A percentile compares a stretch with the other conserved stretches of the same genome.
Evolutionary conservation across 2,113 vertebrate genomes (phyloP).

Genomic region (Heterotilapia buettikoferi): DNA sequence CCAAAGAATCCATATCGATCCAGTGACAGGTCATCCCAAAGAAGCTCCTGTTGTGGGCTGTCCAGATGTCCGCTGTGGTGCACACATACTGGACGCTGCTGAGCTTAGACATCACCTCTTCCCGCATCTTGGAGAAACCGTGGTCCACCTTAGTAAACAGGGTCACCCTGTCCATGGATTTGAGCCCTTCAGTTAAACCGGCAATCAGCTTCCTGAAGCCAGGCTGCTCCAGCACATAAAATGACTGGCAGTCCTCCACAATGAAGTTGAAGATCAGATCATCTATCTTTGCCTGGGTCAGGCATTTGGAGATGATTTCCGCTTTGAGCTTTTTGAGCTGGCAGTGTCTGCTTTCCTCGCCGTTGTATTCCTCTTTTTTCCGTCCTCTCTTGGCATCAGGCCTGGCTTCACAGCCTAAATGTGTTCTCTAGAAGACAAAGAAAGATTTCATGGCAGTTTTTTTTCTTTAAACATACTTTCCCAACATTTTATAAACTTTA

Average conservation of each 20-base stretch:
- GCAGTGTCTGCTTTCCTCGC: conserved; percentile 46
- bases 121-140: conserved; percentile 61
- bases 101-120: conserved; percentile 61
- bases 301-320: conserved; percentile 62
- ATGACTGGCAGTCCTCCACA: conserved; percentile 70
- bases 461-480: background rate
- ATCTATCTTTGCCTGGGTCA: conserved; percentile 63
- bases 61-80: conserved; percentile 71
- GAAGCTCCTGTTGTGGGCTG: conserved; percentile 58
- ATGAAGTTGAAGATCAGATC: conserved; percentile 67
- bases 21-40: conserved; percentile 74
- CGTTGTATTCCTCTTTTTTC: conserved; percentile 54
- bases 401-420: conserved; percentile 58
- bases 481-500: conserved; percentile 5
- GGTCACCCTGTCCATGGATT: conserved; percentile 60
- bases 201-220: conserved; percentile 66
- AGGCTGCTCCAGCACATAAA: conserved; percentile 66
- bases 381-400: conserved; percentile 57
- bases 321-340: conserved; percentile 63
- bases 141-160: conserved; percentile 65
- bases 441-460: background rate
- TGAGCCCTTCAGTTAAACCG: conserved; percentile 61
- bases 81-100: conserved; percentile 60
- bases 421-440: conserved; percentile 63
- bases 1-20: conserved; percentile 53